phyloP scores from a whole-genome alignment of 2,797 vertebrate genomes.

The Sardinella longiceps region DNA sequence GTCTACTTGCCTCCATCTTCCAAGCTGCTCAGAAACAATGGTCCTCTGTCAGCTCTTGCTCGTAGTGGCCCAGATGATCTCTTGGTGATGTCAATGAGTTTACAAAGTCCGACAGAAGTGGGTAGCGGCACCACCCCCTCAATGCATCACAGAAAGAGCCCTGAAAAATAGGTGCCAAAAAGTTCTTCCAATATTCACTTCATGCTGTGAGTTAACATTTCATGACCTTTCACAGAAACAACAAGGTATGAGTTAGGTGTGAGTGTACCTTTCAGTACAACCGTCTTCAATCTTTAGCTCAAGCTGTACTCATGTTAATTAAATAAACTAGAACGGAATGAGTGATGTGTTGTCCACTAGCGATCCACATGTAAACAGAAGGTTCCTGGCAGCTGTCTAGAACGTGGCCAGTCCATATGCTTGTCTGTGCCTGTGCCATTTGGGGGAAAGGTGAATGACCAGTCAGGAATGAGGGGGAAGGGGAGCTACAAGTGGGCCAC shows the following conservation, averaged over 20 bases:
- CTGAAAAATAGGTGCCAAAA: not conserved
- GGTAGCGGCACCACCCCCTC: not conserved
- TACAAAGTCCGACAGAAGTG: not conserved
- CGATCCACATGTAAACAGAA: constrained; percentile 53
- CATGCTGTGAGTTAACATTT: not conserved
- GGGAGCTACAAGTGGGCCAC: not conserved
- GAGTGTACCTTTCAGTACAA: not conserved
- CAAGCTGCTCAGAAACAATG: not conserved
- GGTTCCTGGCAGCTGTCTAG: constrained; percentile 63
- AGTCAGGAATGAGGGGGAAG: constrained; percentile 34
- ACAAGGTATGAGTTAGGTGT: not conserved
- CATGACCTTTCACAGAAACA: not conserved
- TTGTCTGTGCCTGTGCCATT: constrained; percentile 44
- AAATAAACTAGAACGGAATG: not conserved
- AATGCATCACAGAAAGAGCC: not conserved
- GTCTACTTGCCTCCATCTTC: not conserved
- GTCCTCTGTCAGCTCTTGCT: not conserved
- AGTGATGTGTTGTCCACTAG: constrained; percentile 42
- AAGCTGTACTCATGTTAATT: not conserved
- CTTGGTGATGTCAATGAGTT: not conserved
- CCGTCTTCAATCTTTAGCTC: not conserved
- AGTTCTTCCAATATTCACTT: not conserved
- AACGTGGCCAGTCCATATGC: constrained; percentile 43
- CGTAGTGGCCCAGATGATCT: not conserved
- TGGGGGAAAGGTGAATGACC: constrained; percentile 77